Base-by-base conservation (phyloP, 1,140 invertebrate genomes). In the Drosophila malerkotliana region DNA sequence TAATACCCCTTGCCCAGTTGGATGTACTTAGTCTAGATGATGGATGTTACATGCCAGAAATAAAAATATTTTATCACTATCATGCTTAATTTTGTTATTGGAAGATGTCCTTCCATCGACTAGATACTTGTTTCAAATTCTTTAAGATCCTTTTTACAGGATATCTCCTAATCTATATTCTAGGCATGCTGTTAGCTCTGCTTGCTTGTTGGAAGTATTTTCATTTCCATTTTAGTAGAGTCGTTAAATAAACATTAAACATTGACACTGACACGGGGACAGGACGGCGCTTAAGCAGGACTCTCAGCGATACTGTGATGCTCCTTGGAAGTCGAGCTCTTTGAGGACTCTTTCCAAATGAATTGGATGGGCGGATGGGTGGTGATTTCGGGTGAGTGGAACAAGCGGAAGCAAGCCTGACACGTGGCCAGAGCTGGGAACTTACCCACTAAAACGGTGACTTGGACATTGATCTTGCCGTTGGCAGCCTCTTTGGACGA, bases 401-500 rank as follows among this genome's bases (percentile, higher is more conserved):
- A 60, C 26, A n/a, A 53, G 18, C 34, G 41, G n/a, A 60, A 55
- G 59, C 60, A 41, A 52, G 41, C 56, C 56, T 10, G 45, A 18
- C 61, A 56, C 15, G 34, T 51, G 57, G 72, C 39, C 49, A 12
- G 24, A 28, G 26, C 6, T 6, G 10, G 62, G 39, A 30, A 91
- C 91, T 91, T 52, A 94, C 94, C 94, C 83, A 96, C 95, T 77
- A 96, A 94, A 92, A 96, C 95, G 91, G 95, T 95, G 93, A 96
- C 94, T 92, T 97, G 96, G 90, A 97, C 96, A 93, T 97, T 97
- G 92, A 97, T 96, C 93, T 97, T 97, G 92, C 96, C 96, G 93
- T 97, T 96, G 53, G 79, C 72, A 48, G 90, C 90, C 91, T 95
- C 95, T 92, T 96, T 96, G 61, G 94, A 95, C 62, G 95, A 94